Evolutionary conservation across 2,888 invertebrate species (phyloP).

Genomic region (Amiota communis): DNA sequence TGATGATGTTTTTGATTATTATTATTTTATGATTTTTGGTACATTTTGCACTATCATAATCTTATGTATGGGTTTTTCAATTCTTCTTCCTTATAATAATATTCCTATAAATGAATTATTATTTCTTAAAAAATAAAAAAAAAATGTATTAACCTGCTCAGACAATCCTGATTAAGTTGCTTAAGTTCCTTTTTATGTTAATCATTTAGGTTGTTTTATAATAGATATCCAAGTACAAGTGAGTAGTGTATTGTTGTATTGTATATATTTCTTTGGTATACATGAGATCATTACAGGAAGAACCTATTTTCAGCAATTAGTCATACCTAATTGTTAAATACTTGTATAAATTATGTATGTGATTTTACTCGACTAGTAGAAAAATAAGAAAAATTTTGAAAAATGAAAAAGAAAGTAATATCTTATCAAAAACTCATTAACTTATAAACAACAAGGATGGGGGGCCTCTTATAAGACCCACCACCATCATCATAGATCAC

Average conservation of each 20-base stretch:
- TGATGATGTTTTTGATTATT: too few species aligned
- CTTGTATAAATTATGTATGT: constrained; percentile 19
- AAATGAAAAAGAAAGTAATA: not conserved
- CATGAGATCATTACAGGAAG: constrained; percentile 18
- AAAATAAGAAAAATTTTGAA: constrained; percentile 11
- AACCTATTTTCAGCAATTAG: constrained; percentile 20
- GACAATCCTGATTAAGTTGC: constrained; percentile 19
- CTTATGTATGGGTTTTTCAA: too few species aligned
- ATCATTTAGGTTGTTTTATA: not conserved
- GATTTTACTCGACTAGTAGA: not conserved
- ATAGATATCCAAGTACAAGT: too few species aligned
- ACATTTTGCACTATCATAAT: too few species aligned
- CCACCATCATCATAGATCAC: not conserved
- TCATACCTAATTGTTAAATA: not conserved
- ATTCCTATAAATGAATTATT: too few species aligned
- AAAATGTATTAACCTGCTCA: constrained; percentile 4
- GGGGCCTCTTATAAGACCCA: not conserved
- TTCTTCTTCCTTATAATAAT: too few species aligned
- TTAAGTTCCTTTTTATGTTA: constrained; percentile 17
- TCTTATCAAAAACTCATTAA: not conserved
- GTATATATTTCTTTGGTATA: constrained; percentile 10
- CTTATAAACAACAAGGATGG: not conserved
- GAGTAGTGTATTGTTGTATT: not conserved
- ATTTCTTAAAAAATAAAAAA: not conserved
- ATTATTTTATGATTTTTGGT: too few species aligned